Evolutionary conservation across 1,140 invertebrate genomes (phyloP), one percentile per base, ranked within the genome.

Genomic region (Elysia chlorotica): DNA sequence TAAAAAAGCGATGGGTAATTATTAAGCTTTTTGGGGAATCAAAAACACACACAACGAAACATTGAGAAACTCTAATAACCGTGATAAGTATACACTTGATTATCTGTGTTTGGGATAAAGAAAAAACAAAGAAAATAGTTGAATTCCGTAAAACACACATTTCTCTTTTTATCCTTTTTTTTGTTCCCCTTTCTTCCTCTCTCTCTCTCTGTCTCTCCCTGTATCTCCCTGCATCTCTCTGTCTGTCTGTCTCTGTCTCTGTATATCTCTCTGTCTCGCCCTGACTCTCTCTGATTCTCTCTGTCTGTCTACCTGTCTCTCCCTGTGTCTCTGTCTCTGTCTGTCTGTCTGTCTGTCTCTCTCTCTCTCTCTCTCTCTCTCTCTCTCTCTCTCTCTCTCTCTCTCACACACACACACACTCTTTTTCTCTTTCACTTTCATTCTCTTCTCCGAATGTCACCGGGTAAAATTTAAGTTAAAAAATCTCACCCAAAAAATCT

Each of bases 221-320:
- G 54, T 61, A 65, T 48, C 73, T 70, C 66, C 57, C 73, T 71
- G 33, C 57, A 65, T 71, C 66, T 71, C 66, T 37, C 35, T 71
- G 54, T 59, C 14, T 59, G 41, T 69, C 33, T 70, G 30, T 69
- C 0, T 74, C 30, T 74, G 17, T 74, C 48, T 54, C 54, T 70
- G 2, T 21, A 4, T 70, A 25, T 10, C 31, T 70, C 62, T 70
- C 31, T 23, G 30, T 70, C 28, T 70, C 5, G 69, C 53, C 69
- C 72, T 74, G 41, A 57, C 41, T 69, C 72, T 74, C 41, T 74
- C 41, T 70, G 37, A 37, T 53, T 70, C 65, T 74, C 65, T 68
- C 65, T 74, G 28, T 69, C 65, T 74, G 41, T 74, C 65, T 69
- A 30, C 69, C 41, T 69, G 38, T 74, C 65, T 74, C 53, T 61